Percentiles rank a stretch among this genome's conserved stretches.
phyloP scores from a whole-genome alignment of 2,888 invertebrate species.

The Platycheirus albimanus region DNA sequence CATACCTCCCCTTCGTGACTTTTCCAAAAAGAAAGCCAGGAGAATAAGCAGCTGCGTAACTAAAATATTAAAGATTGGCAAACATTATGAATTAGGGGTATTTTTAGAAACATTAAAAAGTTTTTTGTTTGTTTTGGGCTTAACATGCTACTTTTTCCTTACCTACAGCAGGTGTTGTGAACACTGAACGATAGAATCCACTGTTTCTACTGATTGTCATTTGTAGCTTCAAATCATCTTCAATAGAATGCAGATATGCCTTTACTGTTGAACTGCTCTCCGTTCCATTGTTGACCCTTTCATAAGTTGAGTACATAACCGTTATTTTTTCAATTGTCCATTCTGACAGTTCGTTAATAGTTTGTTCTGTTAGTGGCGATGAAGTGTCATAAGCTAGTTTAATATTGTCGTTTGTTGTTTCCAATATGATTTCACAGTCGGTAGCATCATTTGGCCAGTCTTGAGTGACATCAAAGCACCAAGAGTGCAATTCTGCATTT shows the following conservation, averaged over 20 bases:
- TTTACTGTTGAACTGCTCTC: neutral
- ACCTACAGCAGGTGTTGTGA: conserved; percentile 79
- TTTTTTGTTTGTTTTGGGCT: neutral
- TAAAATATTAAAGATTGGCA: no score
- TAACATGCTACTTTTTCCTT: conserved; percentile 48
- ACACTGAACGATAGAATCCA: conserved; percentile 79
- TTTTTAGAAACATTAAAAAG: conserved; percentile 16
- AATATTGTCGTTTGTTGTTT: conserved; percentile 55
- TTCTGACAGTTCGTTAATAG: conserved; percentile 78
- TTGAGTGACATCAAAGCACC: conserved; percentile 78
- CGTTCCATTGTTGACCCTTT: neutral
- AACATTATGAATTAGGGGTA: no score
- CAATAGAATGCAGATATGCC: conserved; percentile 75
- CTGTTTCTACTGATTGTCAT: conserved; percentile 79
- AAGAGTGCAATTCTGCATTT: conserved; percentile 78
- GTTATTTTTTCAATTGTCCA: conserved; percentile 78
- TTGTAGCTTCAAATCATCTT: conserved; percentile 77
- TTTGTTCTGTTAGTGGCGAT: conserved; percentile 76
- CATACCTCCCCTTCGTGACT: conserved; percentile 78
- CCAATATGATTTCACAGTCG: conserved; percentile 78
- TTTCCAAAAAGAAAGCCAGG: conserved; percentile 79
- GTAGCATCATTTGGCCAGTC: conserved; percentile 81
- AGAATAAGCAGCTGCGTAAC: conserved; percentile 78
- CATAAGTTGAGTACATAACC: conserved; percentile 62
- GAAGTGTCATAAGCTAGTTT: conserved; percentile 75